These are phyloP conservation scores for Colletes latitarsis DNA, from an alignment of 1,140 invertebrate species.

Conservation along the genomic window DNA sequence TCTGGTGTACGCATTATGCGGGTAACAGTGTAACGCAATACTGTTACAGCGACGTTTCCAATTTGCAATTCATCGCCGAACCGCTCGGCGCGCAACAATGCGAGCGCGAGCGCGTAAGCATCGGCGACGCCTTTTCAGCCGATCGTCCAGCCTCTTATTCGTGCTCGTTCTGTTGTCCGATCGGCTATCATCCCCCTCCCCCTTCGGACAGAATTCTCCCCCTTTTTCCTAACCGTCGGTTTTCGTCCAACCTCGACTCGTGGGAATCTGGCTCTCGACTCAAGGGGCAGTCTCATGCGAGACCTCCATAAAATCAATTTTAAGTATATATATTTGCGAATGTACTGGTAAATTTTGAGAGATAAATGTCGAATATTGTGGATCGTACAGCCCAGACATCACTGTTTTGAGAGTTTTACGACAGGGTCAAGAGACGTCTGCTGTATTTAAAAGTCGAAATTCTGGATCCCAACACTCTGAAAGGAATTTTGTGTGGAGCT, in stretches of 20 bases:
- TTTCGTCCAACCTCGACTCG: background rate
- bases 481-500: no score
- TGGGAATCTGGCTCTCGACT: constrained; percentile 7
- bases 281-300: background rate
- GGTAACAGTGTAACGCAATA: constrained; percentile 46
- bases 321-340: no score
- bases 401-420: no score
- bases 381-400: no score
- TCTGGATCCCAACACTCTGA: no score
- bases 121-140: constrained; percentile 27
- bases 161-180: no score
- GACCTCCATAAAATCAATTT: no score
- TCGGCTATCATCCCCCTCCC: background rate
- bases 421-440: no score
- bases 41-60: constrained; percentile 36
- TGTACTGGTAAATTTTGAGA: no score
- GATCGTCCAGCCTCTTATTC: background rate
- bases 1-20: constrained; percentile 53
- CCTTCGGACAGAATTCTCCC: background rate
- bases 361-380: no score
- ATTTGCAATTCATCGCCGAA: constrained; percentile 54
- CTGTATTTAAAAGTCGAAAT: no score
- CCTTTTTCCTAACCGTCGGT: background rate
- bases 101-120: constrained; percentile 15
- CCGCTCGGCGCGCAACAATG: constrained; percentile 23